Conservation (phyloP, 2,113 vertebrate species). For the Sceloporus undulatus region DNA sequence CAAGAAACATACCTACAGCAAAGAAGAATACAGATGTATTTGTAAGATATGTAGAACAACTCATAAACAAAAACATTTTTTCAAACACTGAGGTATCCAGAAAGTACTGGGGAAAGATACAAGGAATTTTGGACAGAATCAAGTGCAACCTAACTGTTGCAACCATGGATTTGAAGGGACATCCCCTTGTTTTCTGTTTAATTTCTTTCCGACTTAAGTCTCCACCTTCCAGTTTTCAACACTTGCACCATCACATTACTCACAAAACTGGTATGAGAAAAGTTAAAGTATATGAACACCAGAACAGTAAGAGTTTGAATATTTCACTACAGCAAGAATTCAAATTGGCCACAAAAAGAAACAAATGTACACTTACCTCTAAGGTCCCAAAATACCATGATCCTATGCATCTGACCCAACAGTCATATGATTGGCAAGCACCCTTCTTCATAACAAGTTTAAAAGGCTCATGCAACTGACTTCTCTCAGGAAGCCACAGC, state of each 20-base stretch:
- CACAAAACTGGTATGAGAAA: neutral
- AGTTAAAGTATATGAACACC: neutral
- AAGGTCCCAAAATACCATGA: neutral
- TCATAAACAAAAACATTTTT: neutral
- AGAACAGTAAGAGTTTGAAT: neutral
- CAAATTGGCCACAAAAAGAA: neutral
- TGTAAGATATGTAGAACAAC: constrained; percentile 24
- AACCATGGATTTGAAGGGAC: neutral
- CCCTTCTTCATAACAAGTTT: neutral
- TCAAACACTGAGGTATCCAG: constrained; percentile 15
- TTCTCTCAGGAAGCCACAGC: neutral
- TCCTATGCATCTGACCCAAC: neutral
- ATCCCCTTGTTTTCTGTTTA: neutral
- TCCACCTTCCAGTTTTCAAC: neutral
- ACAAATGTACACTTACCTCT: neutral
- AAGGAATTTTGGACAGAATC: neutral
- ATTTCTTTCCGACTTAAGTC: neutral
- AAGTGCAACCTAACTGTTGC: neutral
- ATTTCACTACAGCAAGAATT: neutral
- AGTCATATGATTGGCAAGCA: neutral
- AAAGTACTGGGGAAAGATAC: neutral
- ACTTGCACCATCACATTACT: neutral
- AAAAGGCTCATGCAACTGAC: neutral
- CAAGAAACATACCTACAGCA: constrained; percentile 91
- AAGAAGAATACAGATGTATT: constrained; percentile 60